Evolutionary conservation across 2,113 vertebrate genomes (phyloP).

Genomic region (Saccopteryx leptura): DNA sequence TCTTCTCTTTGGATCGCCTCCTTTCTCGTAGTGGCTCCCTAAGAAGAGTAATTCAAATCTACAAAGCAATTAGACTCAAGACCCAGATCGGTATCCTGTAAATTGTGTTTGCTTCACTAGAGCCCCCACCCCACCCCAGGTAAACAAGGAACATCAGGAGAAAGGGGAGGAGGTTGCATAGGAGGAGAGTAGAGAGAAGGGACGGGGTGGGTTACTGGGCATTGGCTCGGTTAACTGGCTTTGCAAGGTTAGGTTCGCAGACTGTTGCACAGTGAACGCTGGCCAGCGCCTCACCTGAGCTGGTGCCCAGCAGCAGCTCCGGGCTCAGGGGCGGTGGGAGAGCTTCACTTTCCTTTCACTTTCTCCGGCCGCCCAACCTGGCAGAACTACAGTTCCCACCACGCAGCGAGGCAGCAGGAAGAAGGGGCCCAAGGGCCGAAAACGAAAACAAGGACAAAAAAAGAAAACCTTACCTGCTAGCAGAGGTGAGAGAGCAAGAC

Average conservation of each 20-base stretch:
- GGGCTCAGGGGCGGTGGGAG: background rate
- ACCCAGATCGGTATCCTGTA: background rate
- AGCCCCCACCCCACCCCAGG: background rate
- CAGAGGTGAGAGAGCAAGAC: conserved; percentile 85
- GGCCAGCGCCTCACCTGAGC: background rate
- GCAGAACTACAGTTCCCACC: conserved; percentile 90
- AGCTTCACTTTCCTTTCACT: conserved; percentile 73
- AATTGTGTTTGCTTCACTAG: background rate
- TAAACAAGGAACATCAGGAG: background rate
- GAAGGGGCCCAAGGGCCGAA: conserved; percentile 87
- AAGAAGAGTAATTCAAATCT: background rate
- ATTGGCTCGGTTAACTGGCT: rapidly evolving
- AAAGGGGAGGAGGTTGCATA: background rate
- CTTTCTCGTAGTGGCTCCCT: background rate
- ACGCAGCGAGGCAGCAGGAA: conserved; percentile 88
- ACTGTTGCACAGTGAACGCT: rapidly evolving
- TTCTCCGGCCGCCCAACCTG: conserved; percentile 62
- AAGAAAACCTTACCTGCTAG: conserved; percentile 79
- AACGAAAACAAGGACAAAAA: conserved; percentile 81
- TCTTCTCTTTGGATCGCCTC: background rate
- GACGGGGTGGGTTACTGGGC: rapidly evolving
- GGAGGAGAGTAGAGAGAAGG: background rate
- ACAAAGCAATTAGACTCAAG: background rate
- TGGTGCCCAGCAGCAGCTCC: background rate
- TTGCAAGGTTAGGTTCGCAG: background rate